These are phyloP conservation scores for Enchytraeus crypticus DNA, from an alignment of 2,888 invertebrate species.

Conservation along the genomic window DNA sequence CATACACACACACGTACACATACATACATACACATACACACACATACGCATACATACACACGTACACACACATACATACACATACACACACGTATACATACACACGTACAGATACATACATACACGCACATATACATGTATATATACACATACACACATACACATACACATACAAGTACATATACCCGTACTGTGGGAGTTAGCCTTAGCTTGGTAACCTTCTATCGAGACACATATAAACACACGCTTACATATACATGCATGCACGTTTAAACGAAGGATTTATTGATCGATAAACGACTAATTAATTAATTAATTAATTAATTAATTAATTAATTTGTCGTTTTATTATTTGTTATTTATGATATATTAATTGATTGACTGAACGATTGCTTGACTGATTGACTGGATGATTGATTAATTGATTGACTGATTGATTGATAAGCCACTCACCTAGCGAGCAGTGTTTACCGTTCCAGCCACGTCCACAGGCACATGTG, in stretches of 20 bases:
- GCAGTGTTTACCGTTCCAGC: constrained; percentile 98
- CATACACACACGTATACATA: constrained; percentile 84
- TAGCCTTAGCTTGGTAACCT: background rate
- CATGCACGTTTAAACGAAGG: background rate
- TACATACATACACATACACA: background rate
- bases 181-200: no score
- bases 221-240: background rate
- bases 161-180: background rate
- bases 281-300: background rate
- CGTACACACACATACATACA: constrained; percentile 83
- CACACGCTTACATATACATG: background rate
- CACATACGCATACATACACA: constrained; percentile 51
- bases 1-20: constrained; percentile 83
- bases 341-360: no score
- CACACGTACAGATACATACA: constrained; percentile 63
- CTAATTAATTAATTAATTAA: no score
- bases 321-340: no score
- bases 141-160: background rate
- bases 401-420: no score
- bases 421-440: no score
- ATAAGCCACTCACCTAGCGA: constrained; percentile 71
- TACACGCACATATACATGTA: background rate
- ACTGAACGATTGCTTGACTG: no score
- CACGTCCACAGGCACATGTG: constrained; percentile 88
- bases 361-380: no score